Conservation (phyloP, 2,113 vertebrate species). For the Athene cunicularia region DNA sequence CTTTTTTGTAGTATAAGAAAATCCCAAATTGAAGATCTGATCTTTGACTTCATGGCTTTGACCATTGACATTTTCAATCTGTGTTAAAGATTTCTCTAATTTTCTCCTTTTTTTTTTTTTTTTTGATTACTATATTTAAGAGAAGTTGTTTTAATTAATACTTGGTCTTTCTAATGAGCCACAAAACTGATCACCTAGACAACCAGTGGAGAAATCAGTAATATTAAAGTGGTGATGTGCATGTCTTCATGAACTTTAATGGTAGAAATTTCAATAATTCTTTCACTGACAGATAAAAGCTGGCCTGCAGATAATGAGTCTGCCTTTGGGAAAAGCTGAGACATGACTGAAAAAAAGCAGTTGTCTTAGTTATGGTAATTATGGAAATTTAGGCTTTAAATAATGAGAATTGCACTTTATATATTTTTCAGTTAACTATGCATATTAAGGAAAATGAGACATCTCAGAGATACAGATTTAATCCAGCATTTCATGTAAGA, state of each 20-base stretch:
- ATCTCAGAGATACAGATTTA: background rate
- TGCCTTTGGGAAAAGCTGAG: slow-evolving; percentile 25
- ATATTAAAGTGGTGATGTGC: background rate
- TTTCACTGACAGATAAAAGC: slow-evolving; percentile 28
- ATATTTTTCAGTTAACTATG: background rate
- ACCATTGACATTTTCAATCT: background rate
- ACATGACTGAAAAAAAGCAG: background rate
- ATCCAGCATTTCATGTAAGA: background rate
- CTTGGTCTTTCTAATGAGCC: background rate
- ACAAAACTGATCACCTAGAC: background rate
- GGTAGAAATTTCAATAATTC: slow-evolving; percentile 29
- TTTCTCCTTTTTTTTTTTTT: background rate
- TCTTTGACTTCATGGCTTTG: background rate
- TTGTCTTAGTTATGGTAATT: slow-evolving; percentile 28
- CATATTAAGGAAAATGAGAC: background rate
- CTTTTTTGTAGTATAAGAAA: background rate
- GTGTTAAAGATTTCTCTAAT: background rate
- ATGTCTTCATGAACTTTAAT: slow-evolving; percentile 14
- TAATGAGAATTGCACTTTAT: background rate
- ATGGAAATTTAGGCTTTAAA: slow-evolving; percentile 9
- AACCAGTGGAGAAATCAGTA: background rate
- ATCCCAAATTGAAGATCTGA: background rate
- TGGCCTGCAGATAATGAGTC: background rate
- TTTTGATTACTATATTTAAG: background rate
- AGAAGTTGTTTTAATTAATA: background rate